Base-by-base conservation (phyloP, 2,888 invertebrate species). In the Drosophila cognata region DNA sequence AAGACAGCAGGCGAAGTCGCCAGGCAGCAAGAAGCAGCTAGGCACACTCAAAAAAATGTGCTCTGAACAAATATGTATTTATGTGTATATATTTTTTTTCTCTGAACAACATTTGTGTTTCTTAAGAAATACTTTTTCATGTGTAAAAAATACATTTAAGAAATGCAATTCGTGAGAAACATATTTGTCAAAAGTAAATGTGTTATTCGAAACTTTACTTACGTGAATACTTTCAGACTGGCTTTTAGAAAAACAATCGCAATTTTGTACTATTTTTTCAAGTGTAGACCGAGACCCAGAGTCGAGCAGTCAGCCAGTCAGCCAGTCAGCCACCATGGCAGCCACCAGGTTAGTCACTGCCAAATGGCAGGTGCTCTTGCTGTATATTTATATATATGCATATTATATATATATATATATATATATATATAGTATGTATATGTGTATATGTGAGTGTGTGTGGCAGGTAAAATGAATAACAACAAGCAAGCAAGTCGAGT, bases 391-490 rank as follows among this genome's bases (percentile, higher is more conserved):
- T 33, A 33, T 33, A 11, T 33, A 33, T 33, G 33, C 33, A 57
- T 46, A 57, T 25, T 67, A 43, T 38, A 46, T 63, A 60, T 48
- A 48, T 66, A 16, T 33, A 52, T 59, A 52, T 33, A 46, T 56
- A 56, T 65, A 51, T 48, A 36, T 63, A 55, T 46, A 46, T 25
- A 16, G 53, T 56, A 56, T 59, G 48, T 43, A 28, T 56, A 52
- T 43, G 36, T 62, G 10, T 36, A 35, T 59, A 33, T 36, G 50
- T 55, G 50, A 36, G 61, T 65, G 46, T 69, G 58, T 64, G 59
- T 71, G 71, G 53, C 65, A 65, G 56, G 72, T 61, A 73, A 84
- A 84, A 82, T 80, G 87, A 80, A 84, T 84, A 84, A 84, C 74
- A 87, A 74, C 71, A 81, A 79, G 74, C 64, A 31, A 56, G 59